Percentiles rank a stretch among this genome's conserved stretches.
These are phyloP conservation scores for Drosophila sturtevanti DNA, from an alignment of 1,140 invertebrate species.

Conservation along the genomic window DNA sequence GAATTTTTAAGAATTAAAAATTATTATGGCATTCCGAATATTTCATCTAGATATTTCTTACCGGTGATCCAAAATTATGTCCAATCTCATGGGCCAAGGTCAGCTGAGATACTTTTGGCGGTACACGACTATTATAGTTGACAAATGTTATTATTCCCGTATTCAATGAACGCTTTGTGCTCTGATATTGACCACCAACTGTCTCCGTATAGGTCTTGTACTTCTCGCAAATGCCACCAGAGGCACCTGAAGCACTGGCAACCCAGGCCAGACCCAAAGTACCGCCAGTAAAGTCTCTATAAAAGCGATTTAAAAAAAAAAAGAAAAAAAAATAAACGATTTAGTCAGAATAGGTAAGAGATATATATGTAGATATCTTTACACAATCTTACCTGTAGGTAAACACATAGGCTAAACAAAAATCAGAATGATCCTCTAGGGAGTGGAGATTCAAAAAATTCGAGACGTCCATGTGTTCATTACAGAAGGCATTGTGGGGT, in stretches of 20 bases:
- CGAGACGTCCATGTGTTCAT: conserved; percentile 99
- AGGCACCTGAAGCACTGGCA: conserved; percentile 96
- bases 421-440: conserved; percentile 97
- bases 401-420: conserved; percentile 99
- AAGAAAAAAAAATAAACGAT: too few species aligned
- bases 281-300: conserved; percentile 96
- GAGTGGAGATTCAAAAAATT: conserved; percentile 99
- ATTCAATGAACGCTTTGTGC: conserved; percentile 96
- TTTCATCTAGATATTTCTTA: conserved; percentile 83
- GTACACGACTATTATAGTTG: conserved; percentile 98
- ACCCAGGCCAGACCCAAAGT: conserved; percentile 99
- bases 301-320: conserved; percentile 7
- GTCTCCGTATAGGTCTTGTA: conserved; percentile 99
- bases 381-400: conserved; percentile 90
- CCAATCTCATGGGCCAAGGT: conserved; percentile 99
- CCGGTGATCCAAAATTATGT: conserved; percentile 99
- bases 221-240: conserved; percentile 99
- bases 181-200: conserved; percentile 95
- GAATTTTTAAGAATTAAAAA: neutral
- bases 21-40: neutral
- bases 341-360: neutral
- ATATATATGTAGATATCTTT: too few species aligned
- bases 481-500: conserved; percentile 96
- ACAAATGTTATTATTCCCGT: conserved; percentile 99
- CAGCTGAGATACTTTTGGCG: conserved; percentile 97